Percentiles rank a stretch among this genome's conserved stretches.
Evolutionary conservation across 2,113 vertebrate species (phyloP).

Genomic region (Corythaixoides concolor): DNA sequence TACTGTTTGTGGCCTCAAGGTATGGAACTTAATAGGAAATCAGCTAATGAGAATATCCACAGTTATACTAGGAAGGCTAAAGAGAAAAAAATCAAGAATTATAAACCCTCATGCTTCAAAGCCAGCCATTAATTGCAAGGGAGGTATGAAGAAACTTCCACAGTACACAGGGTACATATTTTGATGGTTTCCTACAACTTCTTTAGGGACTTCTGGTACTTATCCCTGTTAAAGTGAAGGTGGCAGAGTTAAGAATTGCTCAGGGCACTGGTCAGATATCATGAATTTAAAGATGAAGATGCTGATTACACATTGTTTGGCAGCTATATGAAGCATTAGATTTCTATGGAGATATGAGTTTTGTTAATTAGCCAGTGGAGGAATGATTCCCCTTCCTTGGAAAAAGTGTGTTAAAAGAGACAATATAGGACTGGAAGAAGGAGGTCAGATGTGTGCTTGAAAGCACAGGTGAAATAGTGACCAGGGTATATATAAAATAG

Average conservation of each 20-base stretch:
- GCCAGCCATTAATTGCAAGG: neutral
- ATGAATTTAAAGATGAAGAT: neutral
- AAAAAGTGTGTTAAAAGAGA: neutral
- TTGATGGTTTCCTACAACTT: neutral
- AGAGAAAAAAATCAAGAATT: neutral
- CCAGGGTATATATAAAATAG: neutral
- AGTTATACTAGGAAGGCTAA: neutral
- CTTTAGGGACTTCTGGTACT: neutral
- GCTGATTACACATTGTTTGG: neutral
- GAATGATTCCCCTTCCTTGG: neutral
- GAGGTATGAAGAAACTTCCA: neutral
- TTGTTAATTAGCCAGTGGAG: neutral
- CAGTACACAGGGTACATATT: neutral
- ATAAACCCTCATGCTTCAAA: neutral
- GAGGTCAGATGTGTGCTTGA: neutral
- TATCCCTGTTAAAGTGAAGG: neutral
- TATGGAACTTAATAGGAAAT: constrained; percentile 15
- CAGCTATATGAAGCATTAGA: neutral
- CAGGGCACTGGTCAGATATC: neutral
- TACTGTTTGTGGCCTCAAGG: constrained; percentile 33
- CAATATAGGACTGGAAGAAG: neutral
- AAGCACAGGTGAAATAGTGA: neutral
- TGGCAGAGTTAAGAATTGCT: neutral
- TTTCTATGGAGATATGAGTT: neutral
- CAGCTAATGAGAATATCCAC: constrained; percentile 25